phyloP scores from a whole-genome alignment of 2,888 invertebrate species.

The Apamea sordens region DNA sequence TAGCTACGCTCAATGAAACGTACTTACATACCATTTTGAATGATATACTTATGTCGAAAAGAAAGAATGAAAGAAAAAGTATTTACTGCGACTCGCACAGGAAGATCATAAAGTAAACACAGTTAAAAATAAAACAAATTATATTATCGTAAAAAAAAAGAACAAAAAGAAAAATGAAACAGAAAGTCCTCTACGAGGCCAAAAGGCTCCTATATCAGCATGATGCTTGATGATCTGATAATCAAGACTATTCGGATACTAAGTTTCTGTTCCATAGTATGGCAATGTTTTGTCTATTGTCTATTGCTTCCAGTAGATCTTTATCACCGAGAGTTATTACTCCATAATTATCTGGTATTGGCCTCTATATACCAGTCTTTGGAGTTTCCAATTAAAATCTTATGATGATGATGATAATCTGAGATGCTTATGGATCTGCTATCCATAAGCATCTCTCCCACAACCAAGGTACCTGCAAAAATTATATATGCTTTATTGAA shows the following conservation, averaged over 20 bases:
- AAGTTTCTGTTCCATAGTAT: background rate
- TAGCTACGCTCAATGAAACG: conserved; percentile 20
- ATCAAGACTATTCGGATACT: background rate
- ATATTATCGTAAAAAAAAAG: no score
- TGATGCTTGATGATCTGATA: background rate
- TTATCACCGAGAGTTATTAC: background rate
- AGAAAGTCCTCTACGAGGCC: no score
- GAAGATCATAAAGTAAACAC: no score
- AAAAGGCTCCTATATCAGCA: no score
- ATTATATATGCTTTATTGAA: background rate
- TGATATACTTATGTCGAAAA: background rate
- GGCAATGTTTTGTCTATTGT: no score
- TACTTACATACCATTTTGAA: conserved; percentile 7
- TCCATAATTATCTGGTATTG: no score
- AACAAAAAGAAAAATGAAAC: no score
- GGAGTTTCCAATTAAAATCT: background rate
- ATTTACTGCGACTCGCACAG: no score
- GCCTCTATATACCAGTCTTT: background rate
- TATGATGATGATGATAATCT: no score
- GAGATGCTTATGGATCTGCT: no score
- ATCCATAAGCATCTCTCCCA: background rate
- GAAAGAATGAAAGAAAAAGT: no score
- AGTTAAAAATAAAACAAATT: no score
- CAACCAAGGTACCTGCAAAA: background rate
- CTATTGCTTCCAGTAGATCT: background rate